phyloP scores from a whole-genome alignment of 2,113 vertebrate genomes.

The Corydoras sp. region DNA sequence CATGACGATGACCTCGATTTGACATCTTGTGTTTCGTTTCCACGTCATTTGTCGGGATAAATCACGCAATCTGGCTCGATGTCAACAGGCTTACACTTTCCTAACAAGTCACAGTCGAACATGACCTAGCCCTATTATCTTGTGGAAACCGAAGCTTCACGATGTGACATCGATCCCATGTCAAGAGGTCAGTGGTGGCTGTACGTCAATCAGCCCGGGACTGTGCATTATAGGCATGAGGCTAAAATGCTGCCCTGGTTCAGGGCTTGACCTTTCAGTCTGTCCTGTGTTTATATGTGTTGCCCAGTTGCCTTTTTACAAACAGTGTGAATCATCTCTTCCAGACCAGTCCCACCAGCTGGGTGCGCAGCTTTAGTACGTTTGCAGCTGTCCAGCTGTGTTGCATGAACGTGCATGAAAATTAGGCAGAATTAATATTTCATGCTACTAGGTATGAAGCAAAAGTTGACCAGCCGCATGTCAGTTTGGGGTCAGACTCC shows the following conservation, averaged over 20 bases:
- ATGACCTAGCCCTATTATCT: neutral
- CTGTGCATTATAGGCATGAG: constrained; percentile 11
- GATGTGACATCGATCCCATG: constrained; percentile 3
- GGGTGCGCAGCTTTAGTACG: constrained; percentile 48
- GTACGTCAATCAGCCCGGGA: neutral
- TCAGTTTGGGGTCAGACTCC: neutral
- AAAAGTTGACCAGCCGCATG: neutral
- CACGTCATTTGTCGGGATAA: constrained; percentile 17
- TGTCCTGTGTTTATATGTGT: constrained; percentile 28
- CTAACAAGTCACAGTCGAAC: constrained; percentile 11
- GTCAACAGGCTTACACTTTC: constrained; percentile 13
- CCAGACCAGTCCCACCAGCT: constrained; percentile 47
- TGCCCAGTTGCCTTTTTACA: constrained; percentile 52
- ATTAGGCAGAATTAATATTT: constrained; percentile 2
- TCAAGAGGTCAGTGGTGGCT: constrained; percentile 2
- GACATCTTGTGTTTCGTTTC: neutral
- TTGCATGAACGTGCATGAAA: constrained; percentile 1
- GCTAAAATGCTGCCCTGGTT: constrained; percentile 4
- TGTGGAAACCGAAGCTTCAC: constrained; percentile 6
- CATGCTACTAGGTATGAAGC: constrained; percentile 8
- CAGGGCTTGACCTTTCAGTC: constrained; percentile 47
- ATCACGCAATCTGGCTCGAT: constrained; percentile 23
- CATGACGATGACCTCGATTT: neutral
- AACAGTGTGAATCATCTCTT: constrained; percentile 64
- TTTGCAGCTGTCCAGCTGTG: constrained; percentile 52